A percentile compares a stretch with the other conserved stretches of the same genome.
phyloP scores from a whole-genome alignment of 2,797 vertebrate species.

The Tadarida brasiliensis region DNA sequence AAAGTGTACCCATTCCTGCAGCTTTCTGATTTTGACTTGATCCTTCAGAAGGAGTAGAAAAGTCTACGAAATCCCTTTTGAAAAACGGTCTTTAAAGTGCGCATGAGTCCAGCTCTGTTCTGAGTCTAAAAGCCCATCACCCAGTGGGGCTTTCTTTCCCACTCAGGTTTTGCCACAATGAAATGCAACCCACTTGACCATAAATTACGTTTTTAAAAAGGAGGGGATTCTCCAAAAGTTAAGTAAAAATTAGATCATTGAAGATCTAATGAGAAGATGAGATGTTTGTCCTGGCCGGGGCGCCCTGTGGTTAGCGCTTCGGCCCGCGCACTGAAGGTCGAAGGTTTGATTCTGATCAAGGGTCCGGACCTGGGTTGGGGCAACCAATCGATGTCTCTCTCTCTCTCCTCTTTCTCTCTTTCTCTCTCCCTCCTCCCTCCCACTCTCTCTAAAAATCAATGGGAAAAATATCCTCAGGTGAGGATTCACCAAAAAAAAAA shows the following conservation, averaged over 20 bases:
- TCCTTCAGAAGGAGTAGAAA: not conserved
- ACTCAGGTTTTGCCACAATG: slow-evolving; percentile 21
- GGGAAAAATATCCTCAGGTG: too few species aligned
- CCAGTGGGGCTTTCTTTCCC: slow-evolving; percentile 25
- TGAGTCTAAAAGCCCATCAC: slow-evolving; percentile 56
- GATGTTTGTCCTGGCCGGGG: too few species aligned
- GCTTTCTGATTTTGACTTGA: not conserved
- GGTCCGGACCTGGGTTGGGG: too few species aligned
- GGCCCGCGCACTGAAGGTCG: too few species aligned
- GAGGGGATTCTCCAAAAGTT: slow-evolving; percentile 58
- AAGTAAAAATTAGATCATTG: slow-evolving; percentile 71
- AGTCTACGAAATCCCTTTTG: not conserved
- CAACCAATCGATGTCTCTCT: too few species aligned
- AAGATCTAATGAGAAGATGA: not conserved
- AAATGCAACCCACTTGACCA: slow-evolving; percentile 65
- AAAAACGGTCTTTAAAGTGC: not conserved
- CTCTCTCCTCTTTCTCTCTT: too few species aligned
- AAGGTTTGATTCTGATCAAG: too few species aligned
- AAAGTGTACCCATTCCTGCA: not conserved
- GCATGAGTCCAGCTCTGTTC: not conserved
- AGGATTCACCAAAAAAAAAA: too few species aligned
- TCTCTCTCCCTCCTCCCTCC: too few species aligned
- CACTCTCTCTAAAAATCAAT: too few species aligned
- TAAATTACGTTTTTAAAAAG: not conserved
- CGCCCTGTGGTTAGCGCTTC: too few species aligned